Evolutionary conservation across 2,113 vertebrate genomes (phyloP).

Genomic region (Python bivittatus): DNA sequence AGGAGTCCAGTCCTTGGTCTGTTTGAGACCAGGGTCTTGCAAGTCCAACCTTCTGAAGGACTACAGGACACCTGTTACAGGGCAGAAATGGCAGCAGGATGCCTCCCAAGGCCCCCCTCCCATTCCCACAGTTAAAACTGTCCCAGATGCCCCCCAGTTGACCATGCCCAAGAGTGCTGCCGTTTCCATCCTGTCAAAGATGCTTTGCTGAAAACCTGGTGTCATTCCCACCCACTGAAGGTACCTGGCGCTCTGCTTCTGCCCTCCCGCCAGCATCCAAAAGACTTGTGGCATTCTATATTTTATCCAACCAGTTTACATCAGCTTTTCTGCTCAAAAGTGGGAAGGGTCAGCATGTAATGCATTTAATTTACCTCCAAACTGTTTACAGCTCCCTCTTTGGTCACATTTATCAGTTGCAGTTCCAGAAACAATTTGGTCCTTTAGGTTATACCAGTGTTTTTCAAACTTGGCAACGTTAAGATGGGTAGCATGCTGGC

Average conservation of each 20-base stretch:
- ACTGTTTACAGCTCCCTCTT: neutral
- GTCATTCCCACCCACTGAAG: neutral
- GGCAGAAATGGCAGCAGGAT: too few relatives aligned
- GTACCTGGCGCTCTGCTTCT: neutral
- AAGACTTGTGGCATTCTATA: neutral
- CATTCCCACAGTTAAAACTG: too few relatives aligned
- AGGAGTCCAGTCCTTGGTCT: neutral
- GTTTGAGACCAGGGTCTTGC: neutral
- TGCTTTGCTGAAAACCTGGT: neutral
- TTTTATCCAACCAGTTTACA: neutral
- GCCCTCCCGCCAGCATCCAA: neutral
- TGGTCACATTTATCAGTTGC: neutral
- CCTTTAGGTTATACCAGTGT: neutral
- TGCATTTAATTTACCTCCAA: neutral
- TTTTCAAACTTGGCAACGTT: neutral
- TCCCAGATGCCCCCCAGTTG: too few relatives aligned
- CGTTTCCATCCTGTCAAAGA: accelerated
- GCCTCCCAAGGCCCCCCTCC: too few relatives aligned
- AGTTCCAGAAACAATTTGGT: neutral
- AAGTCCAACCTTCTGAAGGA: neutral
- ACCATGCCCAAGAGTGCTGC: too few relatives aligned
- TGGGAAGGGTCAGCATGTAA: neutral
- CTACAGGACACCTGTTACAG: neutral
- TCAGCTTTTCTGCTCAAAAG: neutral
- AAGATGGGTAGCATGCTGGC: neutral